Base-by-base conservation (phyloP, 2,888 invertebrate species). In the Prosopocoilus inquinatus region DNA sequence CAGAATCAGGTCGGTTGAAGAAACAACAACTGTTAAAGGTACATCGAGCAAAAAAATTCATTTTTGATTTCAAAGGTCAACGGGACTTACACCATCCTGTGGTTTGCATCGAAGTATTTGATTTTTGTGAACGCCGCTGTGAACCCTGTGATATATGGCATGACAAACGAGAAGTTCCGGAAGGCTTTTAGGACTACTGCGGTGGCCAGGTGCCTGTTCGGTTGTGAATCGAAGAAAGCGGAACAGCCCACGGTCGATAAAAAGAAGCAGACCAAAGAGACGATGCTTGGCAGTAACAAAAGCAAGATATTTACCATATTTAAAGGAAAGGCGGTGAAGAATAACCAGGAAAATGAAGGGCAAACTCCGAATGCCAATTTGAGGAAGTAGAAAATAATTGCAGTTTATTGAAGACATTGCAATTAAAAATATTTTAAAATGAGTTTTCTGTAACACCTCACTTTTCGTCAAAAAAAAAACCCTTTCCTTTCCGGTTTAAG, bases 141-240 rank as follows among this genome's bases (percentile, higher is more conserved):
- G 47, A 91, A 91, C 70, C 91, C 91, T 0, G 73, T 91, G 0
- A 86, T 91, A 56, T 91, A 90, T 63, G 90, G 89, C 2, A 84
- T 87, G 53, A 88, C 85, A 8, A 90, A 89, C 67, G 82, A 84
- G 32, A 83, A 86, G 63, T 86, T 90, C 66, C 77, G 84, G 9
- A 81, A 83, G 48, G 89, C 88, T 9, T 87, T 90, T 74, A 81
- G 81, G 47, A 49, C 49, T 7, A 57, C 57, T 12, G 50, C 49
- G 8, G 12, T 57, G 8, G 36, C 50, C 2, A 45, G 41, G 9
- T 57, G 53, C 11, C 20, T 57, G 9, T 53, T 53, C 34, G 50
- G 39, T 7, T 55, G 50, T 35, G 55, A 51, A 2, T 43, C 57
- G 4, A 55, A 54, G 28, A 58, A 50, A 41, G 20, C 53, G 2